phyloP scores from a whole-genome alignment of 2,888 invertebrate species.

The Chelonus formosanus region DNA sequence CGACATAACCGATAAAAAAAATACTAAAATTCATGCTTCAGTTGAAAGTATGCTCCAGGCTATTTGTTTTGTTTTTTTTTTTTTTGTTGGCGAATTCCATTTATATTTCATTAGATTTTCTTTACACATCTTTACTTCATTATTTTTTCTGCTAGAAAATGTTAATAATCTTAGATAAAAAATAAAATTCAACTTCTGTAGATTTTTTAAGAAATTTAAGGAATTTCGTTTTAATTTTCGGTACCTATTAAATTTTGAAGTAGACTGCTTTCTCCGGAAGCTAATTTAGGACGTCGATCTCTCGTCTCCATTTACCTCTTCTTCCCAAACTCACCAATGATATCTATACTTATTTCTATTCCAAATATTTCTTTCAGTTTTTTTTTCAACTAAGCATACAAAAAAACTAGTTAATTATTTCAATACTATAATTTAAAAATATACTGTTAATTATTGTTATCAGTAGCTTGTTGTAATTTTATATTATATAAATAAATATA shows the following conservation, averaged over 20 bases:
- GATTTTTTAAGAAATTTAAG: too few species aligned
- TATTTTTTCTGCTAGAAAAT: too few species aligned
- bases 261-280: constrained; percentile 20
- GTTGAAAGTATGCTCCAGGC: constrained; percentile 48
- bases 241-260: not conserved
- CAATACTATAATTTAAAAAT: too few species aligned
- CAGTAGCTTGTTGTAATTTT: too few species aligned
- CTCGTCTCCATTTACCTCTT: constrained; percentile 1
- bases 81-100: constrained; percentile 15
- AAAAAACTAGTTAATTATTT: too few species aligned
- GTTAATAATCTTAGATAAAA: too few species aligned
- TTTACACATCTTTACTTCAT: not conserved
- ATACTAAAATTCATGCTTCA: constrained; percentile 6
- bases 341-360: constrained; percentile 2
- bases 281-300: constrained; percentile 24
- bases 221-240: constrained; percentile 10
- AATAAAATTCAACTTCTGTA: too few species aligned
- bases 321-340: constrained; percentile 2
- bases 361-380: not conserved
- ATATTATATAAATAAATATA: too few species aligned
- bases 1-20: constrained; percentile 4
- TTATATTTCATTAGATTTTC: not conserved
- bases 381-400: not conserved
- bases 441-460: too few species aligned
- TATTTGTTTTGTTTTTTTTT: constrained; percentile 7